Evolutionary conservation across 2,797 vertebrate species (phyloP).

Genomic region (Danionella dracula): DNA sequence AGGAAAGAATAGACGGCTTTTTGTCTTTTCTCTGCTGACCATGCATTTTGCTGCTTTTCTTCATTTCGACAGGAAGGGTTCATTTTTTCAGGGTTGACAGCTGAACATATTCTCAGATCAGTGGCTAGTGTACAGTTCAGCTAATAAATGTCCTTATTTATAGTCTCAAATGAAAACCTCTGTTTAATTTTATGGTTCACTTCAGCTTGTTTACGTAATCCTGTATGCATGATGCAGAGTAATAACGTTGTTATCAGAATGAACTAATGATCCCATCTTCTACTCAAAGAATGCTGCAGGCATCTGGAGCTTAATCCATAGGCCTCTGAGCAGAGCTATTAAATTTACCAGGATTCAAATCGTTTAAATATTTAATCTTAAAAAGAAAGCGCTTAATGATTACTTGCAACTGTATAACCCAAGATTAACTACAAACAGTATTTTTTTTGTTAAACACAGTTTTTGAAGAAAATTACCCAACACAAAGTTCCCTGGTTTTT

Average conservation of each 20-base stretch:
- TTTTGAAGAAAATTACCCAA: no score
- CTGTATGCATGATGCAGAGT: not conserved
- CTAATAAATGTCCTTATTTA: not conserved
- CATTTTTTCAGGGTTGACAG: not conserved
- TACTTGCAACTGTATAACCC: no score
- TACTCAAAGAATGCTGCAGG: not conserved
- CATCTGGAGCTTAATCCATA: not conserved
- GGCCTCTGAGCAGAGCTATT: not conserved
- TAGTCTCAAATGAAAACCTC: not conserved
- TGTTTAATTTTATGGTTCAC: not conserved
- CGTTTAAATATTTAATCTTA: no score
- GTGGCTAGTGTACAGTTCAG: not conserved
- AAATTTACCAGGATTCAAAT: not conserved
- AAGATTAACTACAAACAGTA: no score
- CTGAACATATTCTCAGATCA: slow-evolving; percentile 13
- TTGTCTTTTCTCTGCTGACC: not conserved
- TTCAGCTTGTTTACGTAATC: not conserved
- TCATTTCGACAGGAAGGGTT: no score
- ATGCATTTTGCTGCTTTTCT: not conserved
- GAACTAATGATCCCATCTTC: not conserved
- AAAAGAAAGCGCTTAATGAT: no score
- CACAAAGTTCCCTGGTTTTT: no score
- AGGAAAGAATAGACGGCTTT: no score
- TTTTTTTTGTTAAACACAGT: no score
- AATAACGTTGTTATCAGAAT: not conserved